Percentiles rank a stretch among this genome's conserved stretches.
Conservation (phyloP, 35 echinoderm and acorn worm genomes). For the Nesometra sesokonis region DNA sequence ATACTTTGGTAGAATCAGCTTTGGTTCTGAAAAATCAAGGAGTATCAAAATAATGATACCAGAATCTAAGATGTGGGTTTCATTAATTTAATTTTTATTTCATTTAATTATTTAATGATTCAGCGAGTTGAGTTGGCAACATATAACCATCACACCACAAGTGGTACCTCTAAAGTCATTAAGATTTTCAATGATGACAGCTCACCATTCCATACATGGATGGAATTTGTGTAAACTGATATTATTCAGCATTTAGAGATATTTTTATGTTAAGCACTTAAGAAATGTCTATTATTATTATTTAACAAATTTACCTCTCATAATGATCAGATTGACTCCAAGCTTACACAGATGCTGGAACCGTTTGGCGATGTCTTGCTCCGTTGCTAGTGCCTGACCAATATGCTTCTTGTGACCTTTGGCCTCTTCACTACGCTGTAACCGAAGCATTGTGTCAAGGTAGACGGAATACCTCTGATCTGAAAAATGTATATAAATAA, state of each 20-base stretch:
- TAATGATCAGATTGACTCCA: constrained; percentile 54
- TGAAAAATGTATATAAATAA: neutral
- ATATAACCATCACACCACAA: too few species aligned
- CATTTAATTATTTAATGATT: too few species aligned
- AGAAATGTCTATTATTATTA: neutral
- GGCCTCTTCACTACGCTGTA: constrained; percentile 22
- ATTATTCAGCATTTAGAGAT: too few species aligned
- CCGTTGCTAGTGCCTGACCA: constrained; percentile 4
- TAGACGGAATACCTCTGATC: constrained; percentile 61
- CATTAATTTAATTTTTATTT: too few species aligned
- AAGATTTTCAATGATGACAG: too few species aligned
- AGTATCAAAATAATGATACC: too few species aligned
- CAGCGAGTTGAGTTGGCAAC: too few species aligned
- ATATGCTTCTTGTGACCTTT: neutral
- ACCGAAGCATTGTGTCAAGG: constrained; percentile 57
- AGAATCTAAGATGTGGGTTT: too few species aligned
- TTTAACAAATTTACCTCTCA: constrained; percentile 29
- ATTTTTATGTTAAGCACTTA: too few species aligned
- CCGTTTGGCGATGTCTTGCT: constrained; percentile 58
- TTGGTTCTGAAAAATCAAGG: neutral
- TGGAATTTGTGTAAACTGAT: too few species aligned
- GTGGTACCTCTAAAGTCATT: too few species aligned
- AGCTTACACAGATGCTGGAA: constrained; percentile 77
- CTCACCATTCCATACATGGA: too few species aligned
- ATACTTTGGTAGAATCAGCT: neutral